Conservation (phyloP, 1,140 invertebrate species). For the Galendromus occidentalis region DNA sequence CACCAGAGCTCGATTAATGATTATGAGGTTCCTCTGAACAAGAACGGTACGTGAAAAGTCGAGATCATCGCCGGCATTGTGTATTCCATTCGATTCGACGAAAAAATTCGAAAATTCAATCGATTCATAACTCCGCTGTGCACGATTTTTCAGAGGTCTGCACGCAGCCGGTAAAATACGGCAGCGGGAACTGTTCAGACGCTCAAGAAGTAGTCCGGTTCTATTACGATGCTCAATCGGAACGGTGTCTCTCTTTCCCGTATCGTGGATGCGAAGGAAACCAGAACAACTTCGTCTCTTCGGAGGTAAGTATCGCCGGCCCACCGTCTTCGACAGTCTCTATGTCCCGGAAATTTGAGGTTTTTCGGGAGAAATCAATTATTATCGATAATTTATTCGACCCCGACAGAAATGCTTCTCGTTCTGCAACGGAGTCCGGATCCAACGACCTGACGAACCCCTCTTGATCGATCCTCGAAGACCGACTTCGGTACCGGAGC, state of each 20-base stretch:
- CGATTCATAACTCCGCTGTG: no score
- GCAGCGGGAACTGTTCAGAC: neutral
- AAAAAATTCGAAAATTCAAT: no score
- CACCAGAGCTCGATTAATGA: no score
- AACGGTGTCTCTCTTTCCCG: constrained; percentile 49
- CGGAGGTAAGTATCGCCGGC: neutral
- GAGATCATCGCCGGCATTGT: no score
- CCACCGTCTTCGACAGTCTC: no score
- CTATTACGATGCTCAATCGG: constrained; percentile 56
- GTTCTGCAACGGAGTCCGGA: neutral
- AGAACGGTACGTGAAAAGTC: no score
- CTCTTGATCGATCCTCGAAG: neutral
- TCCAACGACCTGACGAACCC: neutral
- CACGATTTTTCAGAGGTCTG: no score
- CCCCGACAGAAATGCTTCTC: neutral
- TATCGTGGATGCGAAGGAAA: constrained; percentile 64
- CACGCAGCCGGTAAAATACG: neutral
- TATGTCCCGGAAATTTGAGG: no score
- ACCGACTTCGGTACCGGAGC: neutral
- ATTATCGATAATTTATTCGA: neutral
- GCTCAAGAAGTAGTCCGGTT: constrained; percentile 35
- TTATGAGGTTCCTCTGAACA: no score
- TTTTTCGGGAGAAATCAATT: no score
- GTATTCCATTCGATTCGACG: no score
- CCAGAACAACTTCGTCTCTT: constrained; percentile 50